Base-by-base conservation (phyloP, 2,797 vertebrate genomes). In the Fundulus diaphanus region DNA sequence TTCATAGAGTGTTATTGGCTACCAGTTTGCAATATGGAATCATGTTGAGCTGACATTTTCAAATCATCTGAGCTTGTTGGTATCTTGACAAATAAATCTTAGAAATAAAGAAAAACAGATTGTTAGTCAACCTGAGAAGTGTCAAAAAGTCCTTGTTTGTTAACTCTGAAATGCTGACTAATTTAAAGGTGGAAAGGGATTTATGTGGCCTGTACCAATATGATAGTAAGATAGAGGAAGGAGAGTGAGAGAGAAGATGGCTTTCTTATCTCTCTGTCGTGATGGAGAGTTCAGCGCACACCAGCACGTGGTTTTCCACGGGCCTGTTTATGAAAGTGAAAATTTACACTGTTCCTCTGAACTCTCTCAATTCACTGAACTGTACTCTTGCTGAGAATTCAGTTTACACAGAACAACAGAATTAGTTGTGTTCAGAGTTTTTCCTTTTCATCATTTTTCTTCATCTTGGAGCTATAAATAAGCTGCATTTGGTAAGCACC, bases 81-180 rank as follows among this genome's bases (percentile, higher is more conserved):
- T 35, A 37, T 27, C 68, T 40, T 70, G 22, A 37, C 33, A 70
- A 70, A 70, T 18, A 27, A 18, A 24, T 51, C 68, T 51, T 33
- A 24, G 49, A 31, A 29, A 42, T 3, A 44, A 42, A 27, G 11
- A 8, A 71, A 75, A 42, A 72, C 37, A 44, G 31, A 63, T 42
- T 13, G 7, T 67, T 51, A 76, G 70, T 85, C 73, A 83, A 70
- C 46, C 2, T 81, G 84, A 84, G 83, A 89, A 79, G 6, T 68
- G 51, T 82, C 22, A n/a, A 56, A 76, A 77, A 77, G 4, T 49
- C 12, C 79, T 56, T 67, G 29, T 81, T 81, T 81, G 15, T 82
- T 77, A 85, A 0, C 66, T 65, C 59, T 84, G 82, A 82, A 68
- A 77, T 18, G 44, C 73, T 86, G 85, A 87, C 74, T 88, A 82